A percentile compares a stretch with the other conserved stretches of the same genome.
These are phyloP conservation scores for Furcifer pardalis DNA, from an alignment of 2,797 vertebrate genomes.

Conservation along the genomic window DNA sequence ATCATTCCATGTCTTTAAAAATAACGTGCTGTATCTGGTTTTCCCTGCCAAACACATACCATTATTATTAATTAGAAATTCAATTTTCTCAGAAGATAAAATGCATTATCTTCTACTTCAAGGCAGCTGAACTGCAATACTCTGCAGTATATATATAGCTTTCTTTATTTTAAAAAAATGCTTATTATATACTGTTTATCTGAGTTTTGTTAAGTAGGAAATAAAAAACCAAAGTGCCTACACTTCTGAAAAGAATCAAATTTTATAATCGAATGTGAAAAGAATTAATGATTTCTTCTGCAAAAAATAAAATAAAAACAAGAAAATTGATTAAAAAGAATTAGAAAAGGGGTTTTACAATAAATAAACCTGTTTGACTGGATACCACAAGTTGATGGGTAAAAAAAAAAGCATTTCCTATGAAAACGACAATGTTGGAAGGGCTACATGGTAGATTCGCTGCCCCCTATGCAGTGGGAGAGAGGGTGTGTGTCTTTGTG, in stretches of 20 bases:
- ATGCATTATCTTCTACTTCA: too few relatives aligned
- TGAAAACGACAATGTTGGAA: conserved; percentile 69
- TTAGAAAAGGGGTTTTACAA: neutral
- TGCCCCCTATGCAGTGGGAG: conserved; percentile 65
- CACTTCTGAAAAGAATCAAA: neutral
- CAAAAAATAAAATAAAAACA: neutral
- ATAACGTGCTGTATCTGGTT: neutral
- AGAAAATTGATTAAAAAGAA: neutral
- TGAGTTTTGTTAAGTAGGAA: neutral
- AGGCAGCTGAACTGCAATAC: too few relatives aligned
- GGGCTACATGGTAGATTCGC: conserved; percentile 66
- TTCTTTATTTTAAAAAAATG: too few relatives aligned
- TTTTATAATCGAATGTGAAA: neutral
- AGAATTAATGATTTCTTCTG: too few relatives aligned
- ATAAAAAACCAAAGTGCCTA: neutral
- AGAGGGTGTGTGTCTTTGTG: conserved; percentile 63
- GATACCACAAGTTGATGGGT: neutral
- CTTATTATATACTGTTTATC: too few relatives aligned
- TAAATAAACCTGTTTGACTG: neutral
- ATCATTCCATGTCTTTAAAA: neutral
- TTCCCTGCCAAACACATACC: neutral
- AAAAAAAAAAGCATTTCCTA: conserved; percentile 55
- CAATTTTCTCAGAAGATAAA: neutral
- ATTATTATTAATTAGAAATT: neutral
- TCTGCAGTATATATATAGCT: too few relatives aligned